Conservation (phyloP, 1,140 invertebrate genomes). For the Drosophila nigromelanica region DNA sequence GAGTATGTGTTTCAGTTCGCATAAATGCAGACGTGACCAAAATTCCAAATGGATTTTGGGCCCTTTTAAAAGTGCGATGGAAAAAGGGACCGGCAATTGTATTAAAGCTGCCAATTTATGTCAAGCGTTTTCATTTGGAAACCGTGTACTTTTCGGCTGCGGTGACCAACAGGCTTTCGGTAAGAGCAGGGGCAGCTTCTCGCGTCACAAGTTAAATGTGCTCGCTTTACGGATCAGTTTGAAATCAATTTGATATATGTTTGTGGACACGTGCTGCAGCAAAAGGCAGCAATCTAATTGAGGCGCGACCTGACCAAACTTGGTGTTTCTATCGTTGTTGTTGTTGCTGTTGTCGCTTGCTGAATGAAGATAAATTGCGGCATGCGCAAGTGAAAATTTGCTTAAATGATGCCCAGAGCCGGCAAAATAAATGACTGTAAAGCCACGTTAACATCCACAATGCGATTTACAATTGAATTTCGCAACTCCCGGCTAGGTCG, state of each 20-base stretch:
- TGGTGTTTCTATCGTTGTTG: neutral
- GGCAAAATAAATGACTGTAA: conserved; percentile 27
- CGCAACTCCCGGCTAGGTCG: neutral
- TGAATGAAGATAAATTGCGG: conserved; percentile 70
- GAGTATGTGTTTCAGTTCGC: conserved; percentile 39
- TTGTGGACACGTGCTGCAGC: conserved; percentile 27
- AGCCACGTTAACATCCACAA: conserved; percentile 13
- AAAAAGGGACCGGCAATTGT: conserved; percentile 10
- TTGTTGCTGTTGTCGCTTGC: neutral
- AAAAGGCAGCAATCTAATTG: conserved; percentile 25
- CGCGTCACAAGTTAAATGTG: conserved; percentile 29
- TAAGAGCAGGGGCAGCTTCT: too few species aligned
- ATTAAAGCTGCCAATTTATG: conserved; percentile 37
- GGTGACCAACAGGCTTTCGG: too few species aligned
- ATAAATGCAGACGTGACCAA: conserved; percentile 44
- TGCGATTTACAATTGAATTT: conserved; percentile 43
- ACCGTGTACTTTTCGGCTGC: neutral
- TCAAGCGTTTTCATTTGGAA: conserved; percentile 16
- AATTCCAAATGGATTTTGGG: conserved; percentile 8
- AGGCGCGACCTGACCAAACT: conserved; percentile 15
- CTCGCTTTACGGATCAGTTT: conserved; percentile 28
- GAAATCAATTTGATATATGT: conserved; percentile 67
- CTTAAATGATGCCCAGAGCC: conserved; percentile 15
- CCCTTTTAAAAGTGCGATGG: conserved; percentile 10
- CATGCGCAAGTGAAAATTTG: conserved; percentile 34